Evolutionary conservation across 1,140 invertebrate species (phyloP).

Genomic region (Meloidogyne exigua): DNA sequence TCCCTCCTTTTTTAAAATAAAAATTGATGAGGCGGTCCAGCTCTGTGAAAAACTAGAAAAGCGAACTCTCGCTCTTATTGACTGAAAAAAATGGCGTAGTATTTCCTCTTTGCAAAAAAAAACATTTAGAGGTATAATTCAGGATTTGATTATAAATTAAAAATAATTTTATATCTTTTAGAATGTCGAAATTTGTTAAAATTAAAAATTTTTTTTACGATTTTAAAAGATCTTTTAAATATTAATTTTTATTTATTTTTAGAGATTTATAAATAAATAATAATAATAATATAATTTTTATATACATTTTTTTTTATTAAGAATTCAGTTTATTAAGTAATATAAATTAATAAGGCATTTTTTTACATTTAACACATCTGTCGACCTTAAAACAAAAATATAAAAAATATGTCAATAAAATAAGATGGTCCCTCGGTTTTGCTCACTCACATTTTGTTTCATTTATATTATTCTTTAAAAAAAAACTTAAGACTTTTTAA

Average conservation of each 20-base stretch:
- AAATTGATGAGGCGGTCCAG: not conserved
- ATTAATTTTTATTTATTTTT: too few relatives aligned
- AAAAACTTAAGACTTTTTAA: too few relatives aligned
- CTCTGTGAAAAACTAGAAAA: not conserved
- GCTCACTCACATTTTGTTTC: constrained; percentile 1
- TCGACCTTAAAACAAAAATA: not conserved
- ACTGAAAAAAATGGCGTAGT: constrained; percentile 1
- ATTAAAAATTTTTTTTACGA: too few relatives aligned
- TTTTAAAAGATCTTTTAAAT: too few relatives aligned
- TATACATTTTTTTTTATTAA: too few relatives aligned
- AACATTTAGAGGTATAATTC: not conserved
- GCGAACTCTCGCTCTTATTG: constrained; percentile 4
- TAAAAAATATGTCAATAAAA: constrained; percentile 2
- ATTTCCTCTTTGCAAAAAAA: not conserved
- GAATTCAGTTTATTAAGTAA: not conserved
- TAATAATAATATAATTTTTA: too few relatives aligned
- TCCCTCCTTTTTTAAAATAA: not conserved
- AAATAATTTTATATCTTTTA: too few relatives aligned
- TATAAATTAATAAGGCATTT: not conserved
- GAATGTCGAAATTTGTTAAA: too few relatives aligned
- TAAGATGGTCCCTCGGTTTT: not conserved
- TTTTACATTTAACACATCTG: not conserved
- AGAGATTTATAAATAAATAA: too few relatives aligned
- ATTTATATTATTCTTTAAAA: not conserved
- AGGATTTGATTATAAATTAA: too few relatives aligned